Percentiles rank a stretch among this genome's conserved stretches.
These are phyloP conservation scores for Falco columbarius DNA, from an alignment of 2,797 vertebrate species.

Conservation along the genomic window DNA sequence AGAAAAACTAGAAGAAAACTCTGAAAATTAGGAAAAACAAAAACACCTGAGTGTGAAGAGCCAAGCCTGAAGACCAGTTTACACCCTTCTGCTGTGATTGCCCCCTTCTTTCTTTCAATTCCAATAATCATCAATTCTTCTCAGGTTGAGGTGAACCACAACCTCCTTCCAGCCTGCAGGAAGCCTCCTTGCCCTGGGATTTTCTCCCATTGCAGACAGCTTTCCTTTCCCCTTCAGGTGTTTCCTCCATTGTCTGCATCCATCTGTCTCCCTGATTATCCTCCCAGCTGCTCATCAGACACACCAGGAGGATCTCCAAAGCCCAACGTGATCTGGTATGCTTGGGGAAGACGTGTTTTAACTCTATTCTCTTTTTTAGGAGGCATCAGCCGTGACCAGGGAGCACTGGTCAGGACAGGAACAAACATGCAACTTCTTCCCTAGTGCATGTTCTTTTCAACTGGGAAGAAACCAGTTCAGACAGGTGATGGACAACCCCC, in stretches of 20 bases:
- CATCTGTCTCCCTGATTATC: not conserved
- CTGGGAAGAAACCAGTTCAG: not conserved
- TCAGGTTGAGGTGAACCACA: not conserved
- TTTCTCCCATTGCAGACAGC: not conserved
- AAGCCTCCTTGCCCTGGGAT: not conserved
- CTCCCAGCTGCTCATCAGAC: not conserved
- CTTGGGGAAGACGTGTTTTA: not conserved
- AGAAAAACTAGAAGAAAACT: too few relatives aligned
- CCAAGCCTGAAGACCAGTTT: not conserved
- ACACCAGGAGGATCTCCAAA: not conserved
- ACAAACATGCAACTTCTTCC: not conserved
- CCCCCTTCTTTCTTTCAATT: not conserved
- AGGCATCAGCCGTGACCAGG: not conserved
- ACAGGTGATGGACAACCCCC: not conserved
- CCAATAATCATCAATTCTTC: not conserved
- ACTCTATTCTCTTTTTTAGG: not conserved
- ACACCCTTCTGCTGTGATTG: not conserved
- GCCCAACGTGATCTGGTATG: not conserved
- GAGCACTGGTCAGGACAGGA: not conserved
- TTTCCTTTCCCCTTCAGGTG: not conserved
- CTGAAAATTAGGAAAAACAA: not conserved
- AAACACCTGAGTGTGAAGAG: rapidly evolving
- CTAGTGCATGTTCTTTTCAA: not conserved
- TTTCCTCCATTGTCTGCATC: not conserved
- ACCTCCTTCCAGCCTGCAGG: not conserved